Evolutionary conservation across 2,113 vertebrate species (phyloP), one percentile per base, ranked within the genome.

Genomic region (Trachemys scripta): DNA sequence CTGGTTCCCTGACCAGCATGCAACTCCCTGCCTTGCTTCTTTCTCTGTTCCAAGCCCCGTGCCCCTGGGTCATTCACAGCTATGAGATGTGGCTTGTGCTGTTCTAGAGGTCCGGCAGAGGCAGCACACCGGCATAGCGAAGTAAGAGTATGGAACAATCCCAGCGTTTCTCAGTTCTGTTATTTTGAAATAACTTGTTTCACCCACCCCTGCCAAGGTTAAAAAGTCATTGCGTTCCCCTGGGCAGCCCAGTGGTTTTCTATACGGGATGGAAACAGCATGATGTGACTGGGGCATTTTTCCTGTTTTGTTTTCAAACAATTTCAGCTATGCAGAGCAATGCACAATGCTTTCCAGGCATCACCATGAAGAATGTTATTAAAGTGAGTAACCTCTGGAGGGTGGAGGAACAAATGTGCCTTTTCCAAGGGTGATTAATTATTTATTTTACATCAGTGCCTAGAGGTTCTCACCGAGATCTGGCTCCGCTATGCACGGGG

Each of bases 261-360:
- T 25, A 1, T 19, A 85, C 27, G 0, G 1, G 88, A 62, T 80
- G 86, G 86, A 94, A 92, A 79, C 0, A 94, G 51, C 0, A 22
- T 4, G 10, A 51, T 31, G 27, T 0, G 1, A 80, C 38, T 0
- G 29, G 56, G 59, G 4, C 56, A 35, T 59, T 91, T 87, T 35
- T 90, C 83, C 59, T 42, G 8, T 59, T 94, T 87, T 93, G n/a
- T 92, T 97, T 90, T 80, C 59, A 27, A 94, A 87, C 12, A 53
- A 25, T 84, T 89, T 50, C 90, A 95, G 80, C 49, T 90, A 80
- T 29, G 25, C 79, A 56, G 0, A 22, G 81, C 86, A 92, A 95
- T 94, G 88, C 91, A 96, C 83, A 42, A 6, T 12, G 38, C 69
- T 91, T 83, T 83, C 6, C 22, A 51, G 78, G 85, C 87, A 91